Percentiles rank a stretch among this genome's conserved stretches.
These are phyloP conservation scores for Chaenocephalus aceratus DNA, from an alignment of 2,113 vertebrate genomes.

Conservation along the genomic window DNA sequence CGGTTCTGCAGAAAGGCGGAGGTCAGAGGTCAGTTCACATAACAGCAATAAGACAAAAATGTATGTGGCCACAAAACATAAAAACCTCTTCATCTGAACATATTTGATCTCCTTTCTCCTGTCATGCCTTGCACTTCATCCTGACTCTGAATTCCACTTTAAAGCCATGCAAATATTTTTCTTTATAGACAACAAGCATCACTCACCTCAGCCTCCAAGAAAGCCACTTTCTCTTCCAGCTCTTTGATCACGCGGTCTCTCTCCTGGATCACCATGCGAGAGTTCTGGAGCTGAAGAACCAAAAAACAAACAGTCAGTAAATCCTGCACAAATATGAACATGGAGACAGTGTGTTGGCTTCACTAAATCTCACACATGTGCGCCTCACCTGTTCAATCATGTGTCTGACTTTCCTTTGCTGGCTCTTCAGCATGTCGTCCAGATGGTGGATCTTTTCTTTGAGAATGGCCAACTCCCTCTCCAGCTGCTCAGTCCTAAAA, in stretches of 20 bases:
- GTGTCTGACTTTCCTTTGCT: conserved; percentile 95
- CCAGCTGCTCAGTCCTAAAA: conserved; percentile 87
- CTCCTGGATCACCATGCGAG: conserved; percentile 91
- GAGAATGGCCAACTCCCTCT: conserved; percentile 90
- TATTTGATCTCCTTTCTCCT: neutral
- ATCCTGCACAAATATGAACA: conserved; percentile 48
- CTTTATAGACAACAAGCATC: neutral
- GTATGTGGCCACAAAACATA: neutral
- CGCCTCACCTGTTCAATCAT: conserved; percentile 95
- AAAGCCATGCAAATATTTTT: neutral
- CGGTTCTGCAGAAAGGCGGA: conserved; percentile 85
- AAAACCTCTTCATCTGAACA: neutral
- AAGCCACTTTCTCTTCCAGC: conserved; percentile 92
- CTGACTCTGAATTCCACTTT: conserved; percentile 2
- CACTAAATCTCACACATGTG: conserved; percentile 14
- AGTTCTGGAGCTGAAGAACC: conserved; percentile 91
- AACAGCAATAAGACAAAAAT: neutral
- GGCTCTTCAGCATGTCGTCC: conserved; percentile 96
- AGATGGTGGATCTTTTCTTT: conserved; percentile 96
- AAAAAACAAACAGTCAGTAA: conserved; percentile 49
- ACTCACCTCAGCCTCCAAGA: conserved; percentile 92
- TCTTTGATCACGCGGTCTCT: conserved; percentile 91
- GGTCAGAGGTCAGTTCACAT: conserved; percentile 21
- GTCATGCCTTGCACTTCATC: neutral
- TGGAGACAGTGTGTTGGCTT: neutral